Evolutionary conservation across 1,140 invertebrate species (phyloP), one percentile per base, ranked within the genome.

Genomic region (Apocrypta bakeri): DNA sequence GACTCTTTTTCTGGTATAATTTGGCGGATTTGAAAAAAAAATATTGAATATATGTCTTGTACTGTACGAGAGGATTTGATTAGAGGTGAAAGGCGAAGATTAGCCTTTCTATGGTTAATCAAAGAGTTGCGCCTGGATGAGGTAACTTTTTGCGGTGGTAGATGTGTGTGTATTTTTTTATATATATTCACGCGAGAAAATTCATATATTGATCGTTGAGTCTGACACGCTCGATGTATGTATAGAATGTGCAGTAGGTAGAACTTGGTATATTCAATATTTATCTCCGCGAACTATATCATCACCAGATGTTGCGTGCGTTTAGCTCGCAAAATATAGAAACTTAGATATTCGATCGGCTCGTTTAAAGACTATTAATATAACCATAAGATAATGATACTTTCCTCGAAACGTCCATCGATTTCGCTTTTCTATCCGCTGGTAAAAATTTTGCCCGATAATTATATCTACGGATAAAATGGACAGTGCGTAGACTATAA

Each of bases 321-420:
- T 21, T n/a, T n/a, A 56, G 42, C 14, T 17, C 14, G 42, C 21
- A 48, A 0, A 48, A 21, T 37, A 9, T 17, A 56, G 21, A 56
- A 56, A 56, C 6, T 56, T 21, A 48, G 0, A 17, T 48, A 48
- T 17, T n/a, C 48, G 48, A 21, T 17, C 14, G 48, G 17, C 48
- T 21, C 17, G 6, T 17, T 56, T 21, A 56, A 56, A 17, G 48
- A 1, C 48, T 21, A 56, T 56, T 56, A 0, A 56, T n/a, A n/a
- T 21, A 72, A 42, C 48, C 56, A 63, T 37, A 79, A 63, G 42
- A 72, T 63, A 72, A 72, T 72, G 4, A 48, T 8, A 2, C 27
- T 79, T 78, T 69, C 40, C 37, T 27, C 21, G 76, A 69, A 69
- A 48, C 14, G 64, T 9, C 63, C 24, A 78, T 68, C 61, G 63